Percentiles rank a stretch among this genome's conserved stretches.
These are phyloP conservation scores for Podiceps cristatus DNA, from an alignment of 2,113 vertebrate genomes.

Conservation along the genomic window DNA sequence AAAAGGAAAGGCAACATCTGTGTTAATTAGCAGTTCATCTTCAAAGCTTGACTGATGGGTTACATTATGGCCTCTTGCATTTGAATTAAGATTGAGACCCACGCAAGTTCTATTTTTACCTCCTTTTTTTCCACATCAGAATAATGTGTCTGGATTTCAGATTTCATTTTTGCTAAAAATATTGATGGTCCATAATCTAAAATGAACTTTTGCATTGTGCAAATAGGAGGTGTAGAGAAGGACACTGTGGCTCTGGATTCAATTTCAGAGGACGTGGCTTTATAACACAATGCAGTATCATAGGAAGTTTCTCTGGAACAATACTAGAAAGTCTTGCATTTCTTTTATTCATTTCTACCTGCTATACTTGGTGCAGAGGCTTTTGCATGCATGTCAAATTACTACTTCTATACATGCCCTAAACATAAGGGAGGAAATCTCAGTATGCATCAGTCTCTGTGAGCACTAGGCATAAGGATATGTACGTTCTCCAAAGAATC, in stretches of 20 bases:
- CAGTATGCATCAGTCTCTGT: not conserved
- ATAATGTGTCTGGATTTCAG: constrained; percentile 34
- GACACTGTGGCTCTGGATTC: not conserved
- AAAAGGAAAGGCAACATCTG: constrained; percentile 38
- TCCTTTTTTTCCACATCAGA: not conserved
- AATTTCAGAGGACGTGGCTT: not conserved
- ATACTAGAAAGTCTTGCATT: not conserved
- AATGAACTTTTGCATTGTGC: not conserved
- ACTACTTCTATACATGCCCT: not conserved
- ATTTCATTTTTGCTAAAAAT: constrained; percentile 22
- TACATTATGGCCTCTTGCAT: constrained; percentile 21
- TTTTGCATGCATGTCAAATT: not conserved
- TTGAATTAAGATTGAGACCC: constrained; percentile 23
- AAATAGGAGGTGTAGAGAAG: not conserved
- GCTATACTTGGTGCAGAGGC: not conserved
- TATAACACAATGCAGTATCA: not conserved
- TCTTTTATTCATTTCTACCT: not conserved
- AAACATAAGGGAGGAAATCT: not conserved
- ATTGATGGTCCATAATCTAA: not conserved
- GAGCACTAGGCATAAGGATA: not conserved
- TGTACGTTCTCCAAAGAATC: not conserved
- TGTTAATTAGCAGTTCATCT: constrained; percentile 62
- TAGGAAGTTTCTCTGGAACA: not conserved
- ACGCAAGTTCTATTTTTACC: constrained; percentile 12
- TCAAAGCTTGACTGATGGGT: constrained; percentile 27